Evolutionary conservation across 2,888 invertebrate genomes (phyloP), one percentile per base, ranked within the genome.

Genomic region (Melinaea menophilus): DNA sequence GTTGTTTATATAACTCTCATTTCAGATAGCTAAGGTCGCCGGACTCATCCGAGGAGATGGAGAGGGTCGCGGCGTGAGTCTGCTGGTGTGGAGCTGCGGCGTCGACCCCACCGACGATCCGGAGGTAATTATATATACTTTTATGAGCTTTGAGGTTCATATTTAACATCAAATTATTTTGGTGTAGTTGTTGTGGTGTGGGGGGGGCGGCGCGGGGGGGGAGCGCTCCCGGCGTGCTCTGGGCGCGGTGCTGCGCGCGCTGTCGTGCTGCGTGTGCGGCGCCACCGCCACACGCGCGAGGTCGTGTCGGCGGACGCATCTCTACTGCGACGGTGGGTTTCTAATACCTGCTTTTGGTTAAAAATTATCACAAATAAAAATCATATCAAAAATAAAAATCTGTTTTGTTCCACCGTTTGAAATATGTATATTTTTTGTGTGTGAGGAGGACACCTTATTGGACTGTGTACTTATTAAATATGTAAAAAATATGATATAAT

Each of bases 11-110:
- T 22, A 22, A 22, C 1, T 22, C 22, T 22, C 22, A 22, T 55
- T 65, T 13, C 69, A 90, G 90, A 85, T 90, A 0, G 85, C 88
- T 0, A 85, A 88, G 68, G 89, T 90, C 0, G 90, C 90, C 0
- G 83, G 86, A 0, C 37, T 88, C 58, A 89, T 90, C 22, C 71
- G 90, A 60, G 88, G 89, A 0, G 89, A 89, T 31, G 89, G 90
- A 0, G 79, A 78, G 0, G 84, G 86, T 0, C 75, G 79, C 0
- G 86, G 82, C 0, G 84, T 90, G 0, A 80, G 84, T 0, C 72
- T 90, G 0, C 76, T 89, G 0, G 85, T 82, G 0, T 90, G 90
- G 90, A 90, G 85, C 72, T 90, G 90, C 22, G 90, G 90, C 0
- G 85, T 88, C 0, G 86, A 90, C 48, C 90, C 90, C 0, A 82